Evolutionary conservation across 2,888 invertebrate genomes (phyloP).

Genomic region (Euproctis similis): DNA sequence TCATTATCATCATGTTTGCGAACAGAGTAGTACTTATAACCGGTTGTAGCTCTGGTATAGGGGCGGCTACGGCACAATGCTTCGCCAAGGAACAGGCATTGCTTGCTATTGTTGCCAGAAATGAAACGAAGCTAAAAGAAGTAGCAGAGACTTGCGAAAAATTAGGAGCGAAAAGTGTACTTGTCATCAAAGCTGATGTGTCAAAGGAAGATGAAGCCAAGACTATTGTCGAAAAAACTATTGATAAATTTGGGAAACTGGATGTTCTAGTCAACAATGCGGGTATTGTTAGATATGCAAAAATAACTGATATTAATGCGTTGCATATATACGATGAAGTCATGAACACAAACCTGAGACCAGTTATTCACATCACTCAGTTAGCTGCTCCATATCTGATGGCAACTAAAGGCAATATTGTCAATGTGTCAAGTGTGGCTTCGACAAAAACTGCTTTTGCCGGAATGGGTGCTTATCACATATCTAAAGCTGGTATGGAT

Average conservation of each 20-base stretch:
- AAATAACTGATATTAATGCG: conserved; percentile 17
- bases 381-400: conserved; percentile 24
- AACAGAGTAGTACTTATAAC: conserved; percentile 35
- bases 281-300: conserved; percentile 12
- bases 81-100: conserved; percentile 29
- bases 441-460: neutral
- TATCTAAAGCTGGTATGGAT: conserved; percentile 84
- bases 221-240: conserved; percentile 20
- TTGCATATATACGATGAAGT: conserved; percentile 26
- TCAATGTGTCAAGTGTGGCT: conserved; percentile 19
- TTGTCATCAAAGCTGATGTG: conserved; percentile 29
- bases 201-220: conserved; percentile 23
- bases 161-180: conserved; percentile 12
- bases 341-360: conserved; percentile 24
- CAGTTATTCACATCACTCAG: conserved; percentile 21
- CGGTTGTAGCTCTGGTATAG: conserved; percentile 32
- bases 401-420: conserved; percentile 22
- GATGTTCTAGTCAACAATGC: conserved; percentile 40
- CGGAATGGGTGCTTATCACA: conserved; percentile 59
- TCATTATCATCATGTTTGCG: conserved; percentile 22
- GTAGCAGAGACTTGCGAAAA: conserved; percentile 18
- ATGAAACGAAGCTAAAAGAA: conserved; percentile 21
- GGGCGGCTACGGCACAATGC: conserved; percentile 25
- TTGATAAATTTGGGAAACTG: conserved; percentile 27
- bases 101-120: conserved; percentile 29